Evolutionary conservation across 2,113 vertebrate species (phyloP), one percentile per base, ranked within the genome.

Genomic region (Chelonoidis abingdonii): DNA sequence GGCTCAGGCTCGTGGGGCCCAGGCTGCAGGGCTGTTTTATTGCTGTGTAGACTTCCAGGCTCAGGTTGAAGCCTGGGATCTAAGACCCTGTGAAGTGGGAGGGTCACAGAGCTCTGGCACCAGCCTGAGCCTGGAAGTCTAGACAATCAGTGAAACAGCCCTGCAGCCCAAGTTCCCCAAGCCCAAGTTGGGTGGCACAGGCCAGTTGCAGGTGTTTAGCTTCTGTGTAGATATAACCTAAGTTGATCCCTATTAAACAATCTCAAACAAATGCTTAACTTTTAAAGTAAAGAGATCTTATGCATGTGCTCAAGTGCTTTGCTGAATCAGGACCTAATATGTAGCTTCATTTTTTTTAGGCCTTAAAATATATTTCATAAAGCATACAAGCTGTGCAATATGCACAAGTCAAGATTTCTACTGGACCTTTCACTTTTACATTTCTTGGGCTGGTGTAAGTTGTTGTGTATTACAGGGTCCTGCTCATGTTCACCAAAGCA

Each of bases 391-490:
- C 96, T 95, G 89, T 1, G 17, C 75, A 29, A 69, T 82, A 94
- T 0, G n/a, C 87, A 95, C 82, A 92, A 93, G 89, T 31, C 2
- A 1, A 59, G 31, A 1, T 9, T 83, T 83, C 80, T 92, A 93
- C 93, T 92, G 96, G 88, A 80, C 92, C 86, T 49, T 91, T 95
- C 90, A 82, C 87, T 91, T 95, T 91, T 88, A 88, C 92, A 83
- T 35, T 80, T 86, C 89, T 0, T 91, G 1, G 0, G 87, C 0
- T 92, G 91, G 90, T 53, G 57, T 72, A 69, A 79, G 87, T 5
- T 95, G 87, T 5, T 95, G 35, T 35, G 8, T n/a, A 35, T 3
- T 35, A n/a, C 35, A 69, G 62, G 35, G 62, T 65, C 62, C 31
- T 19, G 14, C 6, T 29, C 27, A 59, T 11, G 12, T 59, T 25